These are phyloP conservation scores for Spodoptera picta DNA, from an alignment of 2,888 invertebrate species.

Conservation along the genomic window DNA sequence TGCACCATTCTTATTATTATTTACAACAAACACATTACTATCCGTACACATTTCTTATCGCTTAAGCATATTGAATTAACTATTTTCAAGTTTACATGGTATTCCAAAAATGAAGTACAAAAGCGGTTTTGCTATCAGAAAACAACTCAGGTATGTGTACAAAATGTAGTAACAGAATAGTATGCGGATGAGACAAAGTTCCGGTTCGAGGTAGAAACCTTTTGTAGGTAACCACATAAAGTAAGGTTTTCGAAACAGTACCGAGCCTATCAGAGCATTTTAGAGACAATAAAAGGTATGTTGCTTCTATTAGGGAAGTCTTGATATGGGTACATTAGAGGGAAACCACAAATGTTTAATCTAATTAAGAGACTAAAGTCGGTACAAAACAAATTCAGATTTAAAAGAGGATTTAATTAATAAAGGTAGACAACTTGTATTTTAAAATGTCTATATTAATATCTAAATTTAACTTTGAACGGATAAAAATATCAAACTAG, in stretches of 20 bases:
- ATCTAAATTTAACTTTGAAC: constrained; percentile 5
- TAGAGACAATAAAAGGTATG: constrained; percentile 11
- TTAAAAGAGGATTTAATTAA: constrained; percentile 5
- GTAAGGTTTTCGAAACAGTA: constrained; percentile 27
- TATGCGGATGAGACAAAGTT: constrained; percentile 50
- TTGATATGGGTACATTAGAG: constrained; percentile 30
- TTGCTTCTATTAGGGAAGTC: constrained; percentile 16
- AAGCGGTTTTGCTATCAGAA: constrained; percentile 4
- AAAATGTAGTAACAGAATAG: constrained; percentile 14
- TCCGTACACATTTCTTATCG: not conserved
- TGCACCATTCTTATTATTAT: constrained; percentile 71
- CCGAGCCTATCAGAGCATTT: constrained; percentile 29
- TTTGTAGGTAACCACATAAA: constrained; percentile 41
- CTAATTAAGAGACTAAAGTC: constrained; percentile 16
- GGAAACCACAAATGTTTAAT: constrained; percentile 20
- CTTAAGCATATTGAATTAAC: not conserved
- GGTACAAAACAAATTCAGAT: not conserved
- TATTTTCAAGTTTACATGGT: not conserved
- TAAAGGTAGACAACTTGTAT: constrained; percentile 4
- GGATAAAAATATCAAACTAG: too few species aligned
- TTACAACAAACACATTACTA: constrained; percentile 1
- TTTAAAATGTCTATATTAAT: not conserved
- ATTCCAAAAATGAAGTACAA: constrained; percentile 16
- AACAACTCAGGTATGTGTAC: constrained; percentile 8
- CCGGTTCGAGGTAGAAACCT: constrained; percentile 34